Base-by-base conservation (phyloP, 1,140 invertebrate species). In the Patella vulgata region DNA sequence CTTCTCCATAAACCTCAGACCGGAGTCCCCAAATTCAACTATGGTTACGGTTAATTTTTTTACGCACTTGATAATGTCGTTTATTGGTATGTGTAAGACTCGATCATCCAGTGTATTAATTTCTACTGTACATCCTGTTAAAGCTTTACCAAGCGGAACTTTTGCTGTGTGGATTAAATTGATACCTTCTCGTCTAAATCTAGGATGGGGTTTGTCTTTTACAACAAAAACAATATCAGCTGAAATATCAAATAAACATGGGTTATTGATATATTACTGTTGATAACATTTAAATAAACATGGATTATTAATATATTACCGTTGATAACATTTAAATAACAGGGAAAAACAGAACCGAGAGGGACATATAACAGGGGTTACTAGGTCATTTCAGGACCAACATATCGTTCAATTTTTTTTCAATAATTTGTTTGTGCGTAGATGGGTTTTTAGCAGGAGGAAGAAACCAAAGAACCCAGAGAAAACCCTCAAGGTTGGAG, bases 191-290 rank as follows among this genome's bases (percentile, higher is more conserved):
- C 84, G 58, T 31, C 77, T 42, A 66, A 85, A 85, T 30, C 76
- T 50, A 40, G 74, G 69, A 67, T 85, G 82, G 39, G 77, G 73
- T 59, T 85, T 84, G 66, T 85, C 84, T 73, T 81, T 83, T 8
- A 85, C 74, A 57, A 82, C 82, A 65, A 85, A 85, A 28, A 85
- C 79, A 63, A 85, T 81, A 70, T 85, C 83, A 68, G 83, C 83
- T 84, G 70, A 14, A 76, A 74, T n/a, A 60, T 28, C 66, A 39
- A 62, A n/a, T n/a, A n/a, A n/a, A 36, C 6, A 0, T 23, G 8
- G 19, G 17, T 14, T 36, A 9, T 47, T 47, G 36, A 1, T 33
- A 30, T 31, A 30, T 19, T 12, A 48, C 46, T n/a, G 21, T 19
- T 39, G 14, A 56, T 36, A 28, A 17, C 17, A 51, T 14, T 11